These are phyloP conservation scores for Neotoxoptera formosana DNA, from an alignment of 1,140 invertebrate species.

Conservation along the genomic window DNA sequence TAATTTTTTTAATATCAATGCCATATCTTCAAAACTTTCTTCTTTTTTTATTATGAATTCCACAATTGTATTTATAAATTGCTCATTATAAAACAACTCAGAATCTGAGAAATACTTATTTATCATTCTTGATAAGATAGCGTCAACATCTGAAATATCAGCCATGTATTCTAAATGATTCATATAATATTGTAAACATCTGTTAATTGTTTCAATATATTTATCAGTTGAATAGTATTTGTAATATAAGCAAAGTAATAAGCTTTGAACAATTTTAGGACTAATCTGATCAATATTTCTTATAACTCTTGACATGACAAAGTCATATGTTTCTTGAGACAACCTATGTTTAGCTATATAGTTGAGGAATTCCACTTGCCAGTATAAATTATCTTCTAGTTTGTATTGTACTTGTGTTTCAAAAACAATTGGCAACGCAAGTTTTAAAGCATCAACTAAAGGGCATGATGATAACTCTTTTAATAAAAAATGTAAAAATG, in stretches of 20 bases:
- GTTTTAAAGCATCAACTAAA: slow-evolving; percentile 68
- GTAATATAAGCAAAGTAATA: slow-evolving; percentile 8
- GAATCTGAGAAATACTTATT: slow-evolving; percentile 64
- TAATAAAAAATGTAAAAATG: slow-evolving; percentile 70
- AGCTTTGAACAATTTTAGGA: neutral
- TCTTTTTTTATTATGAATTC: slow-evolving; percentile 67
- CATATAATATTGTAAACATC: slow-evolving; percentile 64
- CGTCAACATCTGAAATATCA: slow-evolving; percentile 62
- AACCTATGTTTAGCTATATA: slow-evolving; percentile 66
- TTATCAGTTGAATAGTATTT: slow-evolving; percentile 36
- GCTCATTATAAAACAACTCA: slow-evolving; percentile 69
- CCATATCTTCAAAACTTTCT: slow-evolving; percentile 59
- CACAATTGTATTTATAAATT: slow-evolving; percentile 66
- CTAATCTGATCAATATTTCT: slow-evolving; percentile 45
- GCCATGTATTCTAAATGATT: slow-evolving; percentile 64
- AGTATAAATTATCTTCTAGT: slow-evolving; percentile 66
- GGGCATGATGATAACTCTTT: slow-evolving; percentile 65
- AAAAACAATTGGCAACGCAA: slow-evolving; percentile 71
- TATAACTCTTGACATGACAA: slow-evolving; percentile 59
- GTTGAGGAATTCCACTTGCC: slow-evolving; percentile 67
- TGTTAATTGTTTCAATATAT: slow-evolving; percentile 51
- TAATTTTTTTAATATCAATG: slow-evolving; percentile 19
- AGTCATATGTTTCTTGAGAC: slow-evolving; percentile 63
- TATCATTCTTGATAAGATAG: slow-evolving; percentile 65
- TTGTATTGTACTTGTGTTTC: slow-evolving; percentile 68